Conservation (phyloP, 2,113 vertebrate species). For the Oxygymnocypris stewartii region DNA sequence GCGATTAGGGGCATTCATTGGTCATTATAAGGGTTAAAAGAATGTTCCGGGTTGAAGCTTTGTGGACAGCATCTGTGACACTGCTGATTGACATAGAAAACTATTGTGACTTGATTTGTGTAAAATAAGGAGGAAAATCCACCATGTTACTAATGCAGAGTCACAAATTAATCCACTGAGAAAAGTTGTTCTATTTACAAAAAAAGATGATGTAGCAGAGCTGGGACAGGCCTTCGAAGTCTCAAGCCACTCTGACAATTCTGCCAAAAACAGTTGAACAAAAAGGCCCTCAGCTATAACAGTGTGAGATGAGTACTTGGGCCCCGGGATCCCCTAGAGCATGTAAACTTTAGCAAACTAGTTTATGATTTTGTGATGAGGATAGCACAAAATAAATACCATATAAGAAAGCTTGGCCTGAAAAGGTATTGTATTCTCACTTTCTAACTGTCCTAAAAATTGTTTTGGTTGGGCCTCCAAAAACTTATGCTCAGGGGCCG, state of each 20-base stretch:
- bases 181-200: background rate
- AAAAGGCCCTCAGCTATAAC: background rate
- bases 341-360: background rate
- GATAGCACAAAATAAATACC: background rate
- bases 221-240: background rate
- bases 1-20: background rate
- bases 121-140: background rate
- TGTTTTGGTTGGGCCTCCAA: background rate
- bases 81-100: background rate
- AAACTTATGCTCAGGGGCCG: background rate
- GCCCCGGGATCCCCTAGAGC: background rate
- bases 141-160: background rate
- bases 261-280: background rate
- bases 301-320: background rate
- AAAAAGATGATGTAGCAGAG: background rate
- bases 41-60: background rate
- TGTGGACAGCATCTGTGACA: background rate
- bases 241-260: background rate
- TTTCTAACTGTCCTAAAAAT: background rate
- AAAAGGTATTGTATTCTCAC: background rate
- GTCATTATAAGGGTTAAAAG: conserved; percentile 25
- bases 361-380: background rate
- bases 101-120: background rate
- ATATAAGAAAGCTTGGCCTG: background rate
- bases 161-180: background rate